Evolutionary conservation across 2,888 invertebrate species (phyloP).

Genomic region (Acanthosepion pharaonis): DNA sequence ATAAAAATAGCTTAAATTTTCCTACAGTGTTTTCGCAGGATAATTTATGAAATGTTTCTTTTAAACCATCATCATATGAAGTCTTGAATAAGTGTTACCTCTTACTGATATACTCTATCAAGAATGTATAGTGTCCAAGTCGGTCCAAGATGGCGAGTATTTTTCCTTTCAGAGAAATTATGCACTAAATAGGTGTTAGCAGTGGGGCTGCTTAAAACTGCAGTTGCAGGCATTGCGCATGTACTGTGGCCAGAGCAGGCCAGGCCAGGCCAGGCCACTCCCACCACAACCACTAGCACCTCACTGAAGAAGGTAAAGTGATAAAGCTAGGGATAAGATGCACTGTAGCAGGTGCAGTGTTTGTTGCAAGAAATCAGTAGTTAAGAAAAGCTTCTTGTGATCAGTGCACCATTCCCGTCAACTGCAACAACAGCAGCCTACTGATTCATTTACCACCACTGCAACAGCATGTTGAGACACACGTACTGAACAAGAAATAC

Average conservation of each 20-base stretch:
- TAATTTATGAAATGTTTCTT: neutral
- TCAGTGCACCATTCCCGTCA: conserved; percentile 23
- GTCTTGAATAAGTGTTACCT: conserved; percentile 25
- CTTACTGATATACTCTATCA: neutral
- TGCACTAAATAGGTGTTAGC: conserved; percentile 43
- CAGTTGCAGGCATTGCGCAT: conserved; percentile 43
- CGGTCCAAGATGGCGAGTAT: conserved; percentile 40
- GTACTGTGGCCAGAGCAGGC: conserved; percentile 35
- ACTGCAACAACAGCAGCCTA: conserved; percentile 41
- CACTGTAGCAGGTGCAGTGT: conserved; percentile 41
- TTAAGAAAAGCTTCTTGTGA: neutral
- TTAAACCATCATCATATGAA: neutral
- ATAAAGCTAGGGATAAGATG: conserved; percentile 45
- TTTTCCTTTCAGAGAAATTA: conserved; percentile 45
- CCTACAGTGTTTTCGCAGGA: neutral
- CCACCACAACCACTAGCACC: neutral
- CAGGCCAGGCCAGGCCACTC: conserved; percentile 42
- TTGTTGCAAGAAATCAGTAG: conserved; percentile 34
- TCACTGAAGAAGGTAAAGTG: conserved; percentile 37
- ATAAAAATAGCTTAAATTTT: neutral
- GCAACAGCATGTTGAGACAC: neutral
- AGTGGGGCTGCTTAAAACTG: conserved; percentile 45
- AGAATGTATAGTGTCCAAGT: neutral
- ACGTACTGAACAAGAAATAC: neutral
- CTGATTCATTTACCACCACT: conserved; percentile 33